Conservation (phyloP, 2,797 vertebrate genomes). For the Capromys pilorides region DNA sequence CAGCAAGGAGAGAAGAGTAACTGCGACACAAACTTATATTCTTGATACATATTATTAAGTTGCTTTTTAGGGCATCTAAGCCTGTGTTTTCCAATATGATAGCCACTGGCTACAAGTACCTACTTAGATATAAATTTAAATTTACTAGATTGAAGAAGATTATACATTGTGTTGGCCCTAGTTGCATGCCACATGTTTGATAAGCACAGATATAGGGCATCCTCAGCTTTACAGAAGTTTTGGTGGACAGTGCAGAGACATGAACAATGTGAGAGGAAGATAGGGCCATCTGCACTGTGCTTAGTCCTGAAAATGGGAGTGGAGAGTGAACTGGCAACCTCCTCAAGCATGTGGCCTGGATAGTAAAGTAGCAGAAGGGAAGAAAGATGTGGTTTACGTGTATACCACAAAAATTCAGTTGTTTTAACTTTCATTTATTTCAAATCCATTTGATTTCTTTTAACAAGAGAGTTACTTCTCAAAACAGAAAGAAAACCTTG, state of each 20-base stretch:
- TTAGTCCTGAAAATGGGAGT: neutral
- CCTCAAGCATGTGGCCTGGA: neutral
- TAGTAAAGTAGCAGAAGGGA: neutral
- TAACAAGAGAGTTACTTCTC: neutral
- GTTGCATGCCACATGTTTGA: neutral
- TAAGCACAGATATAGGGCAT: neutral
- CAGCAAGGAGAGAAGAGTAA: too few species aligned
- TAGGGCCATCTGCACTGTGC: neutral
- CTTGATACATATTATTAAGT: neutral
- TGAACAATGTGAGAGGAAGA: neutral
- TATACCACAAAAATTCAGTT: neutral
- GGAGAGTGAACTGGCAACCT: neutral
- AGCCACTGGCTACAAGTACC: neutral
- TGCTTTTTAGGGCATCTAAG: neutral
- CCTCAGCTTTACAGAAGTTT: neutral
- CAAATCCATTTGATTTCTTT: neutral
- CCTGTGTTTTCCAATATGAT: neutral
- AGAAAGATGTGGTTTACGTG: neutral
- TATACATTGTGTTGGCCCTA: neutral
- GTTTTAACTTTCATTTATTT: neutral
- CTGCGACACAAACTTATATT: neutral
- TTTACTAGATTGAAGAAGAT: neutral
- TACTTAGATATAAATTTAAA: constrained; percentile 9
- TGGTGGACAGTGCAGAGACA: neutral
- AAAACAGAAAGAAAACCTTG: neutral